Evolutionary conservation across 1,140 invertebrate species (phyloP).

Genomic region (Scaptodrosophila lebanonensis): DNA sequence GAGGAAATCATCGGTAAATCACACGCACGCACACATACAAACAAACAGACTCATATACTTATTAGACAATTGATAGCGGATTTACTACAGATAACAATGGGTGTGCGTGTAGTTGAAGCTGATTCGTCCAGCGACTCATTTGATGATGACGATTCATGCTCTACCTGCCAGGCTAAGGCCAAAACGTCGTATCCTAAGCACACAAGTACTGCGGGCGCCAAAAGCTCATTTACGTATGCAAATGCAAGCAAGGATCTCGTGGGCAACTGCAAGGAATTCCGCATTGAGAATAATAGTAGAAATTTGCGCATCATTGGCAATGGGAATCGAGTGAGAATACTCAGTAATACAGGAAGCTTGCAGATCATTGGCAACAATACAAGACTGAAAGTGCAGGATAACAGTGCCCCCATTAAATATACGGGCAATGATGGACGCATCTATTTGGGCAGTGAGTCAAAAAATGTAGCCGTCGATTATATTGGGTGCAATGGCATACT

Average conservation of each 20-base stretch:
- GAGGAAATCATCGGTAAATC: slow-evolving; percentile 36
- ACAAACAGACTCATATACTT: slow-evolving; percentile 5
- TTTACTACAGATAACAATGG: slow-evolving; percentile 53
- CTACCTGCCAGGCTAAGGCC: slow-evolving; percentile 20
- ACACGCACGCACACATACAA: slow-evolving; percentile 2
- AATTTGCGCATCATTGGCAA: slow-evolving; percentile 69
- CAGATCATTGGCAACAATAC: slow-evolving; percentile 64
- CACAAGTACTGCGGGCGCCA: slow-evolving; percentile 10
- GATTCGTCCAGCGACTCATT: slow-evolving; percentile 65
- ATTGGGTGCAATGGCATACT: slow-evolving; percentile 67
- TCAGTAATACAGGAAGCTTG: slow-evolving; percentile 48
- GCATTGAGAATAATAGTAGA: slow-evolving; percentile 57
- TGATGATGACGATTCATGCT: slow-evolving; percentile 58
- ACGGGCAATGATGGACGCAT: slow-evolving; percentile 72
- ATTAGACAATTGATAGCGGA: no score
- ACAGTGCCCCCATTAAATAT: slow-evolving; percentile 54
- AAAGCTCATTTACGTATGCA: slow-evolving; percentile 29
- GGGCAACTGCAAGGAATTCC: slow-evolving; percentile 71
- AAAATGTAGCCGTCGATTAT: slow-evolving; percentile 59
- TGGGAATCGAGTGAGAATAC: slow-evolving; percentile 61
- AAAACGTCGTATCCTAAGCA: slow-evolving; percentile 28
- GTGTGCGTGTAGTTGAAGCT: slow-evolving; percentile 53
- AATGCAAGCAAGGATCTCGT: slow-evolving; percentile 55
- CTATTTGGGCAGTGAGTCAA: slow-evolving; percentile 59
- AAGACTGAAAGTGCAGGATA: slow-evolving; percentile 59